phyloP scores from a whole-genome alignment of 2,888 invertebrate genomes.

The Chrysopilus asiliformis region DNA sequence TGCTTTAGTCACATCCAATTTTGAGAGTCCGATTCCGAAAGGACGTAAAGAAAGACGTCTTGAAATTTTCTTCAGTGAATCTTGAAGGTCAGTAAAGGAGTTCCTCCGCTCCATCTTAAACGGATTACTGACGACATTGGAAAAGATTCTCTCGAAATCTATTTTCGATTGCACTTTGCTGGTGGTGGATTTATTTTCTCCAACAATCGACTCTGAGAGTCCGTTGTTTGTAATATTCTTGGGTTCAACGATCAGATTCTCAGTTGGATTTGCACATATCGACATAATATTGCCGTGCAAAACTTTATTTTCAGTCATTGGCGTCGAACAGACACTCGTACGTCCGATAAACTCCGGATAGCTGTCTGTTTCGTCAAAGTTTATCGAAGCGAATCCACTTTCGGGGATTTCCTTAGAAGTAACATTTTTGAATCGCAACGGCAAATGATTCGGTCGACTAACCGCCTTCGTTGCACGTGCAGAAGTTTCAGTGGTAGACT shows the following conservation, averaged over 20 bases:
- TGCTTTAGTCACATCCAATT: constrained; percentile 26
- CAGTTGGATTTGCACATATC: constrained; percentile 54
- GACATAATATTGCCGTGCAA: constrained; percentile 59
- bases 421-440: constrained; percentile 41
- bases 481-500: constrained; percentile 12
- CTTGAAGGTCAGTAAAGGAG: constrained; percentile 47
- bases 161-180: constrained; percentile 10
- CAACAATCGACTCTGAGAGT: constrained; percentile 1
- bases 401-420: constrained; percentile 32
- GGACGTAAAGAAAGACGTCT: constrained; percentile 45
- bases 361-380: constrained; percentile 42
- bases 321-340: constrained; percentile 65
- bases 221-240: constrained; percentile 13
- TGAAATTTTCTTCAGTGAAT: constrained; percentile 43
- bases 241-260: constrained; percentile 15
- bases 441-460: constrained; percentile 42
- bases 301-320: constrained; percentile 62
- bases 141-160: constrained; percentile 33
- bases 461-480: constrained; percentile 18
- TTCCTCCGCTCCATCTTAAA: constrained; percentile 37
- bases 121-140: constrained; percentile 28
- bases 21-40: constrained; percentile 37
- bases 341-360: constrained; percentile 49
- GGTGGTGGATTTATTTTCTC: not conserved
- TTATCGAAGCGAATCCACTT: constrained; percentile 36